A percentile compares a stretch with the other conserved stretches of the same genome.
phyloP scores from a whole-genome alignment of 2,888 invertebrate genomes.

The Apamea crenata region DNA sequence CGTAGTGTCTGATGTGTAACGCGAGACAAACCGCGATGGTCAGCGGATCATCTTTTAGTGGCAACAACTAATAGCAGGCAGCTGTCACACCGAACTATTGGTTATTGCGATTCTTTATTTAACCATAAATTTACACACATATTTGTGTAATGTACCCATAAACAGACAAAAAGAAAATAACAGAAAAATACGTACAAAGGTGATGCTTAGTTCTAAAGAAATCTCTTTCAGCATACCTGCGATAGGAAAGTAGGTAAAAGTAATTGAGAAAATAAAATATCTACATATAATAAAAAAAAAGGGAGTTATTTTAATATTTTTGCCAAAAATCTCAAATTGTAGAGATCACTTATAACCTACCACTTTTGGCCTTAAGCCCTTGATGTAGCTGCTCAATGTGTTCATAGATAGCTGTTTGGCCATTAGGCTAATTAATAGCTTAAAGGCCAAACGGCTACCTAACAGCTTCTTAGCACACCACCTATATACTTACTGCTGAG shows the following conservation, averaged over 20 bases:
- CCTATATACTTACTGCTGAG: background rate
- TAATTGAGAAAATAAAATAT: no score
- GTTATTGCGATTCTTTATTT: background rate
- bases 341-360: background rate
- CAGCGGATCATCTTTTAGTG: slow-evolving; percentile 43
- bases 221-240: no score
- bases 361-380: background rate
- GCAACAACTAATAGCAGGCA: background rate
- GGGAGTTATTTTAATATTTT: background rate
- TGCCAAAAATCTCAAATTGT: background rate
- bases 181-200: no score
- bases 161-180: no score
- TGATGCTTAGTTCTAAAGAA: no score
- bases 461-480: background rate
- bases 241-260: no score
- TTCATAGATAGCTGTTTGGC: background rate
- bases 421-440: background rate
- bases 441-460: no score
- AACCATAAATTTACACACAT: no score
- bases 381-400: background rate
- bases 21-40: slow-evolving; percentile 37
- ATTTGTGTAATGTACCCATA: no score
- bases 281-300: no score
- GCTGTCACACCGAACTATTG: slow-evolving; percentile 34
- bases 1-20: slow-evolving; percentile 32